Evolutionary conservation across 2,797 vertebrate species (phyloP).

Genomic region (Dryobates pubescens): DNA sequence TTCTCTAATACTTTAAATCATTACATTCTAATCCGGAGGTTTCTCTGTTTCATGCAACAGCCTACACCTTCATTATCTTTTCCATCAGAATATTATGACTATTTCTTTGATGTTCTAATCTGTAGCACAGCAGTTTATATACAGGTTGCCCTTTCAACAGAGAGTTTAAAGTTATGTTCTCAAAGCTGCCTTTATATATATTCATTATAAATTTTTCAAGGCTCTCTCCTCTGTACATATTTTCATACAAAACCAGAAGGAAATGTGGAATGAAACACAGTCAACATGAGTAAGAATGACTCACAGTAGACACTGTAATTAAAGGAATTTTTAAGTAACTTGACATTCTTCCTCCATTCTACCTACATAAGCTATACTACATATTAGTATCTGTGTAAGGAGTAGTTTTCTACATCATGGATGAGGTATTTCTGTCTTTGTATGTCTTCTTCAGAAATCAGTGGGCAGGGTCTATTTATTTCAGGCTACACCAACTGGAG

Average conservation of each 20-base stretch:
- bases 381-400: background rate
- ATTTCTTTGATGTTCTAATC: background rate
- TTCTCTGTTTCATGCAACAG: background rate
- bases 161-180: background rate
- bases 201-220: background rate
- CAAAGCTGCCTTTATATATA: background rate
- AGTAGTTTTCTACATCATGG: slow-evolving; percentile 19
- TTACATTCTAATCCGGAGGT: background rate
- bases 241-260: background rate
- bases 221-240: background rate
- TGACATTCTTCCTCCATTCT: background rate
- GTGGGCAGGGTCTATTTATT: background rate
- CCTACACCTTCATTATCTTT: background rate
- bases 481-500: background rate
- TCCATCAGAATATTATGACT: background rate
- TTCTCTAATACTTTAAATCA: background rate
- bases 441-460: background rate
- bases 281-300: background rate
- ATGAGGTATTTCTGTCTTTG: background rate
- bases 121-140: background rate
- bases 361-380: background rate
- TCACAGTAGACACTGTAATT: background rate
- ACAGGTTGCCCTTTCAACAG: background rate
- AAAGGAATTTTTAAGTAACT: slow-evolving; percentile 1
- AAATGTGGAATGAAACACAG: background rate